Evolutionary conservation across 92 coral and sea anemone genomes (phyloP), one percentile per base, ranked within the genome.

Genomic region (Parazoanthus darwini): DNA sequence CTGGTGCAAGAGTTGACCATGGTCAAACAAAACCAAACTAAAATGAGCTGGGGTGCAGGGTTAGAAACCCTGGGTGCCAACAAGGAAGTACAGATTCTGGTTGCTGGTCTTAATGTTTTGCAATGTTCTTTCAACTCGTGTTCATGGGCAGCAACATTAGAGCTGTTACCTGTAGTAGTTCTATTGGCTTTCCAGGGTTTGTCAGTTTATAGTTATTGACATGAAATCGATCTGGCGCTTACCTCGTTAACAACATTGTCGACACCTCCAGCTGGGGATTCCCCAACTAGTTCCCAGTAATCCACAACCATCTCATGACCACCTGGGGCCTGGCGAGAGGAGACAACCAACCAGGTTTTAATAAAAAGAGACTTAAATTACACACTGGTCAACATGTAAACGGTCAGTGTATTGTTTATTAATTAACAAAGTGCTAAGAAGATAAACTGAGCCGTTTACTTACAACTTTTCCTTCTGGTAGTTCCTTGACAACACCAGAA

Each of bases 261-360:
- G 54, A 94, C 93, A 29, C 99, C 99, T 70, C 99, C 99, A 77
- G 99, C 95, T n/a, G 99, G 99, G 73, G 99, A 96, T 29, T 92
- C 94, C 72, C 99, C 99, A 8, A 97, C 84, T 88, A 97, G 91
- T 90, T 95, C 93, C 99, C 99, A 97, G 95, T 76, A 97, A 89
- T 97, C 99, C 81, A 95, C 99, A 80, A 94, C 93, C 98, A 97
- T 97, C 89, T 97, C 99, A 91, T 97, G 99, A 23, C 99, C 99
- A 74, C 99, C 99, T 35, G 99, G 99, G 44, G 99, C 99, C 99
- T 97, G 88, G 90, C 16, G 42, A 73, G 42, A 29, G n/a, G 38
- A 36, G 50, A 3, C 59, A 54, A 15, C 13, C 59, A 13, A 15
- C 7, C 16, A 51, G 58, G 11, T 51, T 51, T 13, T 51, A 51